phyloP scores from a whole-genome alignment of 1,140 invertebrate genomes.

The Neodiprion virginianus region DNA sequence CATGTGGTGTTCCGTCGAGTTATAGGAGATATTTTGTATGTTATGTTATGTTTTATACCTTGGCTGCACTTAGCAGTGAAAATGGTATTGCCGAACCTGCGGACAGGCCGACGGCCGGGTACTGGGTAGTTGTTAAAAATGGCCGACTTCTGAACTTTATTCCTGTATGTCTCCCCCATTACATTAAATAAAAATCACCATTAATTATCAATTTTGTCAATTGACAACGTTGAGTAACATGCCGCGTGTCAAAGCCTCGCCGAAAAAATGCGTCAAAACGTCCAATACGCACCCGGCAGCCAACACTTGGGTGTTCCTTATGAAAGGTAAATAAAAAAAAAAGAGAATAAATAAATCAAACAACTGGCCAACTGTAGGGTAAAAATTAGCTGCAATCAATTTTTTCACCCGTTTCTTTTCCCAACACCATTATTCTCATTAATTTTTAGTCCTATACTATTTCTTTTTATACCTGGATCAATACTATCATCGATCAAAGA shows the following conservation, averaged over 20 bases:
- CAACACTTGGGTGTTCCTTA: slow-evolving; percentile 72
- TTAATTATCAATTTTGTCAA: background rate
- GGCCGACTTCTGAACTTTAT: slow-evolving; percentile 11
- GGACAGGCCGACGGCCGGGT: background rate
- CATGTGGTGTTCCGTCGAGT: background rate
- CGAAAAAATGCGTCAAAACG: slow-evolving; percentile 65
- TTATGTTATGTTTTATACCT: background rate
- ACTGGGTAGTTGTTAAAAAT: slow-evolving; percentile 14
- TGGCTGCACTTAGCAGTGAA: background rate
- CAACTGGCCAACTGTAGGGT: background rate
- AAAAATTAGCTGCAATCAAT: no score
- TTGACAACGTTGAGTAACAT: slow-evolving; percentile 44
- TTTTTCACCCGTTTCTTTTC: background rate
- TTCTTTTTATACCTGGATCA: no score
- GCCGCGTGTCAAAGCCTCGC: slow-evolving; percentile 64
- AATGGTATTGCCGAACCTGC: slow-evolving; percentile 1
- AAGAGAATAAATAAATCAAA: background rate
- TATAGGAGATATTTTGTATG: background rate
- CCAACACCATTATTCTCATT: background rate
- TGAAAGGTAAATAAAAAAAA: slow-evolving; percentile 63
- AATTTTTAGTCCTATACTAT: no score
- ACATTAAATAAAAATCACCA: background rate
- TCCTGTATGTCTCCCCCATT: background rate
- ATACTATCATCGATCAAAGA: background rate
- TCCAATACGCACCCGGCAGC: slow-evolving; percentile 43